phyloP scores from a whole-genome alignment of 1,140 invertebrate genomes.

The Drosophila eugracilis region DNA sequence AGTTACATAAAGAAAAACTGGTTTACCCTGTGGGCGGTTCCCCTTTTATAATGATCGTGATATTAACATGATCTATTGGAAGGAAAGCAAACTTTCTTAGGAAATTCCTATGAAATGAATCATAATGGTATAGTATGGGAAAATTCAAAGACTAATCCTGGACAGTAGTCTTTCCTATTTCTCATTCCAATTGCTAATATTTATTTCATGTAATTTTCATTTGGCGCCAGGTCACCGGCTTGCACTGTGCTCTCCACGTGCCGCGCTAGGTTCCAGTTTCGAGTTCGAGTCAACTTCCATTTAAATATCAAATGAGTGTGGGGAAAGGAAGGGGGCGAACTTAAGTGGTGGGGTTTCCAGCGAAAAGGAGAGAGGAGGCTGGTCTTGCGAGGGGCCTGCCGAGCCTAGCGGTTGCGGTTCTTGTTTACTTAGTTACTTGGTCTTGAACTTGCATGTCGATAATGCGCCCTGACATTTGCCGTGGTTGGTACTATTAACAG shows the following conservation, averaged over 20 bases:
- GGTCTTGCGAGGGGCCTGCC: conserved; percentile 1
- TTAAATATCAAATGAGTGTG: conserved; percentile 78
- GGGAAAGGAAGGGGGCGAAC: conserved; percentile 28
- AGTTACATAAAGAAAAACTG: background rate
- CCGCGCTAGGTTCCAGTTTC: conserved; percentile 11
- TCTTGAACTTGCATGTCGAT: conserved; percentile 79
- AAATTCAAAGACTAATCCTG: too few species aligned
- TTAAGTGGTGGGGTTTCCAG: conserved; percentile 16
- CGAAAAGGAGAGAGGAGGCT: background rate
- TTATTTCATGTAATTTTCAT: conserved; percentile 26
- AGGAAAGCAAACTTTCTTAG: too few species aligned
- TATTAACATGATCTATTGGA: too few species aligned
- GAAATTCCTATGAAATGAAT: too few species aligned
- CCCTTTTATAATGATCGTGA: background rate
- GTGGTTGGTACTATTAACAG: conserved; percentile 23
- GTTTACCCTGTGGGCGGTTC: background rate
- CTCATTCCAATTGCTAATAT: conserved; percentile 8
- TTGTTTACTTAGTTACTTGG: conserved; percentile 52
- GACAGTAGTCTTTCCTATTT: background rate
- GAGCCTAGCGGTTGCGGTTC: conserved; percentile 17
- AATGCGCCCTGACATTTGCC: conserved; percentile 54
- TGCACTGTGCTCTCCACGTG: conserved; percentile 41
- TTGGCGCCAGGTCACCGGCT: conserved; percentile 27
- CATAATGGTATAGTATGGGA: too few species aligned
- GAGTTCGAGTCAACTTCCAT: conserved; percentile 62